Evolutionary conservation across 2,113 vertebrate genomes (phyloP).

Genomic region (Epinephelus fuscoguttatus): DNA sequence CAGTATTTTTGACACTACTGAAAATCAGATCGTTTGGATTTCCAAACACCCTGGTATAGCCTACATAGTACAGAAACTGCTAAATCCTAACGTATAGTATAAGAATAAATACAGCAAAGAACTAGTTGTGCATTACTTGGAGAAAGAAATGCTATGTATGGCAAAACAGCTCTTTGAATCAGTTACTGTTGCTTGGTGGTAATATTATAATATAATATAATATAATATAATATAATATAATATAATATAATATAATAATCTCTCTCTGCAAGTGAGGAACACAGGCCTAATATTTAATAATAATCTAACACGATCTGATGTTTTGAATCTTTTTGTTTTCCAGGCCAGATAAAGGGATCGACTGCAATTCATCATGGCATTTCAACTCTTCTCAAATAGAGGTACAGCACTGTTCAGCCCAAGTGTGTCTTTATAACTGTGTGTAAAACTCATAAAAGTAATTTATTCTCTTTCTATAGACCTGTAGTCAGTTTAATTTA

Average conservation of each 20-base stretch:
- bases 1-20: no score
- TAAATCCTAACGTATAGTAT: neutral
- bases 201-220: no score
- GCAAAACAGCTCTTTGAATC: neutral
- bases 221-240: no score
- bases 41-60: no score
- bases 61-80: no score
- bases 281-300: neutral
- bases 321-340: constrained; percentile 38
- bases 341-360: constrained; percentile 79
- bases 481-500: neutral
- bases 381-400: constrained; percentile 75
- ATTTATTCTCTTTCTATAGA: neutral
- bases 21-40: no score
- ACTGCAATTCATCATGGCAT: constrained; percentile 82
- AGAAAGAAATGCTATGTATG: neutral
- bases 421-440: neutral
- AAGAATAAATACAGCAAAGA: neutral
- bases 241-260: no score
- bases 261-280: neutral
- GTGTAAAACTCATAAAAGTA: neutral
- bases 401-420: constrained; percentile 50
- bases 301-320: neutral
- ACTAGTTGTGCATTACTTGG: neutral
- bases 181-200: neutral